Conservation (phyloP, 37 sponge, comb jelly and placozoan species). For the Beroe forskalii region DNA sequence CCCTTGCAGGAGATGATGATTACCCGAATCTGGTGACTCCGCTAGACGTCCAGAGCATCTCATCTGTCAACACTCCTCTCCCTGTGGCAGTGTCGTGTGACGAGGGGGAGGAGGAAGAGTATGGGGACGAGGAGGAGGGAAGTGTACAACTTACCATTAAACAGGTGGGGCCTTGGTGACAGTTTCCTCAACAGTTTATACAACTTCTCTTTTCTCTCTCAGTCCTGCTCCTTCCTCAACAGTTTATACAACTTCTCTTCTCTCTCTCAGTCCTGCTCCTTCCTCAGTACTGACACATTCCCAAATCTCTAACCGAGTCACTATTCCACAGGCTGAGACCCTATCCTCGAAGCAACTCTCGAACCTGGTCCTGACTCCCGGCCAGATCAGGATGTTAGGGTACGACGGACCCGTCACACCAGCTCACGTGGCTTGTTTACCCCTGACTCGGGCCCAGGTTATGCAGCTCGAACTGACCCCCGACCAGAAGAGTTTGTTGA, state of each 20-base stretch:
- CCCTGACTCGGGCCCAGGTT: constrained; percentile 7
- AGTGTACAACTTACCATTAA: constrained; percentile 4
- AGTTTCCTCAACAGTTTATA: too few relatives aligned
- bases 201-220: too few relatives aligned
- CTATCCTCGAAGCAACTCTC: constrained; percentile 14
- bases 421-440: constrained; percentile 32
- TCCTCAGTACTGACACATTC: too few relatives aligned
- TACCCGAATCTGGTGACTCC: background rate
- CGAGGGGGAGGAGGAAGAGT: too few relatives aligned
- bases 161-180: constrained; percentile 6
- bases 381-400: constrained; percentile 12
- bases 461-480: background rate
- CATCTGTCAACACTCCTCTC: constrained; percentile 6
- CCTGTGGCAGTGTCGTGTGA: too few relatives aligned
- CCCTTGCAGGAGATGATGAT: too few relatives aligned
- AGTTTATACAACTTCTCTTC: too few relatives aligned
- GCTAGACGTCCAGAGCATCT: constrained; percentile 44
- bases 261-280: too few relatives aligned
- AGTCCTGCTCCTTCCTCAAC: too few relatives aligned
- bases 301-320: too few relatives aligned
- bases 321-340: constrained; percentile 34
- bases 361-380: constrained; percentile 27
- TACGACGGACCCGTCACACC: constrained; percentile 60
- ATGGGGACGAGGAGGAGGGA: background rate
- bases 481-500: background rate